Percentiles rank a stretch among this genome's conserved stretches.
These are phyloP conservation scores for Neelides sp. DNA, from an alignment of 1,140 invertebrate genomes.

Conservation along the genomic window DNA sequence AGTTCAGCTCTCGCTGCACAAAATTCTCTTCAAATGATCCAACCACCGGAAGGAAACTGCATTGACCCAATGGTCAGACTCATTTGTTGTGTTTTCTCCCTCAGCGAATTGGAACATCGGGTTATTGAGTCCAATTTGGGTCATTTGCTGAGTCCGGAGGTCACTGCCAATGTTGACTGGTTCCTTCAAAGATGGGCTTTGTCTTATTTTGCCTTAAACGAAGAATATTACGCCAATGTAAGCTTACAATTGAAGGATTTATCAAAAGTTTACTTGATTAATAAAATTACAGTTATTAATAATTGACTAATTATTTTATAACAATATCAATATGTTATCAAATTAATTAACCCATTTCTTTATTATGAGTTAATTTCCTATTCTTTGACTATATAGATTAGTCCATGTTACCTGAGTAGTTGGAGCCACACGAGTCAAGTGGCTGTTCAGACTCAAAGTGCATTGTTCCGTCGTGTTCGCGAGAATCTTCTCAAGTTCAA, in stretches of 20 bases:
- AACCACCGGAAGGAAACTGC: constrained; percentile 35
- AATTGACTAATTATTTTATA: constrained; percentile 18
- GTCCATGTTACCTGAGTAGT: constrained; percentile 42
- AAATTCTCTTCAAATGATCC: constrained; percentile 47
- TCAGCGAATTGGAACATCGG: constrained; percentile 54
- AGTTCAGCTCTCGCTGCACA: constrained; percentile 43
- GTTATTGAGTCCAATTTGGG: constrained; percentile 48
- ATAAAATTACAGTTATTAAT: constrained; percentile 15
- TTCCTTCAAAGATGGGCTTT: constrained; percentile 62
- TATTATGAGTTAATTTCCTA: too few relatives aligned
- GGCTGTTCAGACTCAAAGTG: constrained; percentile 47
- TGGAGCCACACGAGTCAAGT: constrained; percentile 50
- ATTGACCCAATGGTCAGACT: constrained; percentile 38
- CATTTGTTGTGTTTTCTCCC: constrained; percentile 49
- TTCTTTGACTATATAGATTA: constrained; percentile 36
- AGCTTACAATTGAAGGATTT: constrained; percentile 21
- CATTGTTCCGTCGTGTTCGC: constrained; percentile 48
- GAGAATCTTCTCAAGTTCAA: constrained; percentile 46
- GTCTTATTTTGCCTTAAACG: constrained; percentile 57
- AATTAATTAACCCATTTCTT: constrained; percentile 3
- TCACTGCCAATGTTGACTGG: constrained; percentile 64
- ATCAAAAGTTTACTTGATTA: constrained; percentile 21
- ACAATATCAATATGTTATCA: background rate
- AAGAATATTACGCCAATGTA: constrained; percentile 46
- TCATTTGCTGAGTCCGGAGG: constrained; percentile 61